Conservation (phyloP, 1,140 invertebrate species). For the Drosophila serrata region DNA sequence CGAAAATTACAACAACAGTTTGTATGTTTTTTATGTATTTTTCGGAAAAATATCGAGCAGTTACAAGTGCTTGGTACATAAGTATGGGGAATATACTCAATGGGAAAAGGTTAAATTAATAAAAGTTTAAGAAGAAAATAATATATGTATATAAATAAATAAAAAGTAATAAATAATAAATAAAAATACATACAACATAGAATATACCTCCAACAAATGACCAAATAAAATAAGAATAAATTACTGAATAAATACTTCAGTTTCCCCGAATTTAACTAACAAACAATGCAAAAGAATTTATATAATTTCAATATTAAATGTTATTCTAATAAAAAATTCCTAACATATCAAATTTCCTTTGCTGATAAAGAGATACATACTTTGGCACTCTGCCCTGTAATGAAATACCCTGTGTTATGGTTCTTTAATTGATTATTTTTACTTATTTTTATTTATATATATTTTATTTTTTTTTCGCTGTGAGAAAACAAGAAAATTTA, state of each 20-base stretch:
- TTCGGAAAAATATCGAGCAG: slow-evolving; percentile 31
- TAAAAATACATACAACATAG: no score
- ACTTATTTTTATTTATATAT: background rate
- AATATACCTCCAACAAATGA: no score
- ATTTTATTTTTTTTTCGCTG: background rate
- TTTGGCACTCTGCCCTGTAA: background rate
- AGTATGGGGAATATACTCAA: background rate
- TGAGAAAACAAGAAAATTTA: slow-evolving; percentile 11
- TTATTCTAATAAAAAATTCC: background rate
- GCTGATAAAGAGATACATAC: no score
- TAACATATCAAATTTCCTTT: background rate
- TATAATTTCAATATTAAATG: background rate
- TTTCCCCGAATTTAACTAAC: no score
- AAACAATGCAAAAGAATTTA: no score
- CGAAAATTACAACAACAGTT: background rate
- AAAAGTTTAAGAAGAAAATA: background rate
- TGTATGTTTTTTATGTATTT: slow-evolving; percentile 24
- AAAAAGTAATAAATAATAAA: background rate
- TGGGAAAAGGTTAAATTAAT: background rate
- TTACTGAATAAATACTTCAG: no score
- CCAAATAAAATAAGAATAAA: no score
- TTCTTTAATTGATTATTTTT: slow-evolving; percentile 14
- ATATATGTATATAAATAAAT: background rate
- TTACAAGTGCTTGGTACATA: slow-evolving; percentile 6
- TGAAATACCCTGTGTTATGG: background rate